A percentile compares a stretch with the other conserved stretches of the same genome.
Conservation (phyloP, 30 jellyfish, hydroid and myxozoan species). For the Pelagia noctiluca region DNA sequence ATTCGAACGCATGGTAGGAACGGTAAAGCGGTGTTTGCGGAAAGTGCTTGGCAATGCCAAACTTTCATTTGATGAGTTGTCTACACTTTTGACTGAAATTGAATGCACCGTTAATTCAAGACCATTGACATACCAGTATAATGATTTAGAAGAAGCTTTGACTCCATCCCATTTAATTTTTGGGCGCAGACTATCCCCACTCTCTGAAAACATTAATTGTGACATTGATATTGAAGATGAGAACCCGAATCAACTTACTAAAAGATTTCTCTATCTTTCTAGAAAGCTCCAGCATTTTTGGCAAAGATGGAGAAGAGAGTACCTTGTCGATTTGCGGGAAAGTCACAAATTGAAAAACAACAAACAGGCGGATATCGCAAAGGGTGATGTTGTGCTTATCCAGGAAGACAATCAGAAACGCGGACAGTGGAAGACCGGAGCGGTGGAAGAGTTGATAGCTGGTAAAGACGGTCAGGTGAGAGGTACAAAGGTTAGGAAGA, state of each 20-base stretch:
- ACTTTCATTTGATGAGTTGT: constrained; percentile 17
- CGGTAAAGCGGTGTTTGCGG: constrained; percentile 38
- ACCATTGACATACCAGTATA: constrained; percentile 6
- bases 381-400: constrained; percentile 56
- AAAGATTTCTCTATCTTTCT: constrained; percentile 14
- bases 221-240: constrained; percentile 2
- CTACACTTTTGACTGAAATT: constrained; percentile 19
- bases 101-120: constrained; percentile 34
- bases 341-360: constrained; percentile 2
- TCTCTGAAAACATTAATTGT: constrained; percentile 5
- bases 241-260: constrained; percentile 1
- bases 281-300: constrained; percentile 31
- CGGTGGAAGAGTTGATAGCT: constrained; percentile 43
- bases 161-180: constrained; percentile 35
- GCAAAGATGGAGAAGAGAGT: constrained; percentile 55
- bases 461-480: constrained; percentile 61
- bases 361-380: background rate
- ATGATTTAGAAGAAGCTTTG: constrained; percentile 14
- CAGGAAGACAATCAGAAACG: constrained; percentile 53
- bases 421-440: constrained; percentile 44
- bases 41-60: constrained; percentile 18
- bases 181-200: constrained; percentile 17
- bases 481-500: constrained; percentile 67
- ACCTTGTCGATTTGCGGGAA: constrained; percentile 42
- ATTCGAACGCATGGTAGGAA: constrained; percentile 34